These are phyloP conservation scores for Dicrurus megarhynchus DNA, from an alignment of 2,113 vertebrate genomes.

Conservation along the genomic window DNA sequence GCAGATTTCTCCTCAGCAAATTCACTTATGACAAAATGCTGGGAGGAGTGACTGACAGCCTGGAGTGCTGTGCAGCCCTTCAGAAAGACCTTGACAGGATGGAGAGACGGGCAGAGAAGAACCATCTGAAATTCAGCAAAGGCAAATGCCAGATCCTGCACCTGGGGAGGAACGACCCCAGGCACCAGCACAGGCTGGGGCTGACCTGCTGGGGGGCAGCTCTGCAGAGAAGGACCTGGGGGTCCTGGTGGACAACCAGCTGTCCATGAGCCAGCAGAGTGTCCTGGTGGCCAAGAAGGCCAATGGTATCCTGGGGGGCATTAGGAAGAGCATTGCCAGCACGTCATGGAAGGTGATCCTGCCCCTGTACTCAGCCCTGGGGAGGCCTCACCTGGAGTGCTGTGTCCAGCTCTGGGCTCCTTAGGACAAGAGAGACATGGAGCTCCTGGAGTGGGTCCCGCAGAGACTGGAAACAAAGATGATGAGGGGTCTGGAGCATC, in stretches of 20 bases:
- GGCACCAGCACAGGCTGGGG: not conserved
- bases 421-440: not conserved
- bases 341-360: not conserved
- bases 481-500: not conserved
- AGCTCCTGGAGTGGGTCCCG: not conserved
- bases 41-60: not conserved
- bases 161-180: not conserved
- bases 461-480: not conserved
- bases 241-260: not conserved
- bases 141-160: not conserved
- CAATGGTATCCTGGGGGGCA: not conserved
- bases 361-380: accelerated
- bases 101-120: not conserved
- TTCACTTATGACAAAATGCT: not conserved
- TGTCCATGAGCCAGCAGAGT: not conserved
- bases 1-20: not conserved
- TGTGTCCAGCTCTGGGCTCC: not conserved
- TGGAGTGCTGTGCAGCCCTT: not conserved
- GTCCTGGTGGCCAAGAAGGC: not conserved
- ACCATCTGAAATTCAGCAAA: not conserved
- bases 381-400: not conserved
- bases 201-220: not conserved
- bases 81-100: not conserved
- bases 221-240: not conserved
- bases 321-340: not conserved